Base-by-base conservation (phyloP, 2,888 invertebrate species). In the Stramonita haemastoma region DNA sequence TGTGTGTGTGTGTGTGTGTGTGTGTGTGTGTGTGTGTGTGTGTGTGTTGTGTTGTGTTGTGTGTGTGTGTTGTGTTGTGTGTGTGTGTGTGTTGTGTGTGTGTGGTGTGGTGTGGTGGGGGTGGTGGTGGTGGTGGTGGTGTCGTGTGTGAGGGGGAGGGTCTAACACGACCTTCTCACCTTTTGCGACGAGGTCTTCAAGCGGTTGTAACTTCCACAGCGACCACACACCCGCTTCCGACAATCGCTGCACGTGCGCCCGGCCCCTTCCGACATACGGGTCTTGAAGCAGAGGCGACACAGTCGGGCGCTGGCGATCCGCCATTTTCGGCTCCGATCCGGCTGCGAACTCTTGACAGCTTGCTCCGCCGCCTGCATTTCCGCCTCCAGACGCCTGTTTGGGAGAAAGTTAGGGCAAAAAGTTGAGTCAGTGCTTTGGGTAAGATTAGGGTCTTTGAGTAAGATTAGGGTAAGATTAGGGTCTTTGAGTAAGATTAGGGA, bases 201-300 rank as follows among this genome's bases (percentile, higher is more conserved):
- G 0, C 26, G 70, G 70, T 11, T 17, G 89, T 84, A 95, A 0
- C 93, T 93, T 19, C 95, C 95, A 90, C 95, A 95, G 29, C 92
- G 91, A 79, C 92, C 92, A 90, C 95, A 95, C 13, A 95, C 95
- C 8, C 95, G 92, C 77, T 94, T 94, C 36, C 94, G 93, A 88
- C 95, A 95, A 87, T 94, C 94, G 77, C 92, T 90, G 90, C 95
- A 95, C 11, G 93, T 92, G 26, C 94, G 92, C 0, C 95, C 95
- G 26, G 95, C 93, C 5, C 95, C 95, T 81, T 95, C 95, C 15
- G 94, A 93, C 90, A 95, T 95, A 90, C 95, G 95, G 22, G 93
- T 94, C 91, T 94, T 94, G 92, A 93, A 95, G 91, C 95, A 95
- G 46, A 95, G 92, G n/a, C 94, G 91, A 90, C 95, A 95, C 11